Percentiles rank a stretch among this genome's conserved stretches.
Evolutionary conservation across 1,140 invertebrate genomes (phyloP).

Genomic region (Macrotrachela quadricornifera): DNA sequence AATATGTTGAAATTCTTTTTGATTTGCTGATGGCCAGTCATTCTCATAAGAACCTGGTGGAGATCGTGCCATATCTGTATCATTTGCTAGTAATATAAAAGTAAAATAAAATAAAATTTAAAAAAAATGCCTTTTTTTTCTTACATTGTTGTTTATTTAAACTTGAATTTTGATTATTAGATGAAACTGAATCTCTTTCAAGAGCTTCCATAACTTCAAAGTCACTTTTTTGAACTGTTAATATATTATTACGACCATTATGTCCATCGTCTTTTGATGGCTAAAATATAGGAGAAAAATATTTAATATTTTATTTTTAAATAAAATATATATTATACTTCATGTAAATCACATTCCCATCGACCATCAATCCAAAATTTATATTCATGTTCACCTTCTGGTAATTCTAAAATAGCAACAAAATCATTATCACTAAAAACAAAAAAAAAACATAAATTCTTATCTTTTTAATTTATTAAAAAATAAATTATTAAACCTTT

Average conservation of each 20-base stretch:
- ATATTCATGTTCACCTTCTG: constrained; percentile 91
- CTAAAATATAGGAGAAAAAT: constrained; percentile 25
- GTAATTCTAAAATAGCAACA: constrained; percentile 74
- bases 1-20: constrained; percentile 25
- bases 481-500: too few species aligned
- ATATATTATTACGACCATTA: constrained; percentile 71
- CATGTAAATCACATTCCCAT: constrained; percentile 49
- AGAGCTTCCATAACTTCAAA: constrained; percentile 94
- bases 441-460: too few species aligned
- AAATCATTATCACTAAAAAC: constrained; percentile 45
- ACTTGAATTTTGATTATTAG: background rate
- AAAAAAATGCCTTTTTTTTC: too few species aligned
- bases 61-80: constrained; percentile 16
- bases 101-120: background rate
- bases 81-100: background rate
- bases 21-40: background rate
- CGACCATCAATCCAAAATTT: constrained; percentile 87
- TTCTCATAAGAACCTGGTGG: constrained; percentile 42
- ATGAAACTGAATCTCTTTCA: constrained; percentile 48
- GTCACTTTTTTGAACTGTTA: constrained; percentile 67
- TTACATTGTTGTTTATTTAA: background rate
- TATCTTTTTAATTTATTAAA: too few species aligned
- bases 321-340: constrained; percentile 34
- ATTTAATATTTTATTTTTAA: too few species aligned
- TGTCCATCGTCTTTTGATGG: constrained; percentile 63